These are phyloP conservation scores for Phylloscopus trochiloides DNA, from an alignment of 2,113 vertebrate species.

Conservation along the genomic window DNA sequence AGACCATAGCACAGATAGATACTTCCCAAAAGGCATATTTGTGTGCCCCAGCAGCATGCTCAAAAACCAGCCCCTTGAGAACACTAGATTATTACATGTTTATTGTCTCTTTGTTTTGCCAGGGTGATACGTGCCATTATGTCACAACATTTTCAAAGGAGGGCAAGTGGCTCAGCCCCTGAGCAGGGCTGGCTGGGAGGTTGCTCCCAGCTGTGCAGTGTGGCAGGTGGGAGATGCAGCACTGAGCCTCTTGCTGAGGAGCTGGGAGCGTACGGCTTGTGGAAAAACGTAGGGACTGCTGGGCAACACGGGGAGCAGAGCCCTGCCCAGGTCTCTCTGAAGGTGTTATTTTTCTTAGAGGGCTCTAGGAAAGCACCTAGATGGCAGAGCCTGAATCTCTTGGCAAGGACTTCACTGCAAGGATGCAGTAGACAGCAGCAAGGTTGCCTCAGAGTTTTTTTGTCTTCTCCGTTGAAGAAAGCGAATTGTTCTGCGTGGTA, in stretches of 20 bases:
- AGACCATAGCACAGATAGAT: not conserved
- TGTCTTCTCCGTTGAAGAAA: not conserved
- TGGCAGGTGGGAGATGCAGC: not conserved
- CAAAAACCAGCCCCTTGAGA: not conserved
- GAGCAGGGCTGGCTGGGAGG: not conserved
- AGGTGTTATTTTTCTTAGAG: no score
- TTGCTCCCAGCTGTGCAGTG: rapidly evolving
- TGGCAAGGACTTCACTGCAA: not conserved
- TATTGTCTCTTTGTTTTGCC: not conserved
- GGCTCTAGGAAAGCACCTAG: not conserved
- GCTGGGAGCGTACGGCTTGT: rapidly evolving
- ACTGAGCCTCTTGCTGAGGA: not conserved
- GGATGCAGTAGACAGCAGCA: not conserved
- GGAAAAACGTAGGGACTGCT: not conserved
- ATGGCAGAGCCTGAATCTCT: not conserved
- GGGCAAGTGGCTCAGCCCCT: not conserved
- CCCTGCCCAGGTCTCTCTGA: not conserved
- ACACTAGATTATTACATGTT: not conserved
- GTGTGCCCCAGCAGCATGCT: not conserved
- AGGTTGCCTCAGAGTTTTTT: not conserved
- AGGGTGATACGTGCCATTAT: not conserved
- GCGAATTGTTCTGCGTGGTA: not conserved
- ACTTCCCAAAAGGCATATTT: not conserved
- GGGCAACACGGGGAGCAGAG: rapidly evolving
- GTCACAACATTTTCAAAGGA: not conserved